A percentile compares a stretch with the other conserved stretches of the same genome.
These are phyloP conservation scores for Philopotamus ludificatus DNA, from an alignment of 1,140 invertebrate species.

Conservation along the genomic window DNA sequence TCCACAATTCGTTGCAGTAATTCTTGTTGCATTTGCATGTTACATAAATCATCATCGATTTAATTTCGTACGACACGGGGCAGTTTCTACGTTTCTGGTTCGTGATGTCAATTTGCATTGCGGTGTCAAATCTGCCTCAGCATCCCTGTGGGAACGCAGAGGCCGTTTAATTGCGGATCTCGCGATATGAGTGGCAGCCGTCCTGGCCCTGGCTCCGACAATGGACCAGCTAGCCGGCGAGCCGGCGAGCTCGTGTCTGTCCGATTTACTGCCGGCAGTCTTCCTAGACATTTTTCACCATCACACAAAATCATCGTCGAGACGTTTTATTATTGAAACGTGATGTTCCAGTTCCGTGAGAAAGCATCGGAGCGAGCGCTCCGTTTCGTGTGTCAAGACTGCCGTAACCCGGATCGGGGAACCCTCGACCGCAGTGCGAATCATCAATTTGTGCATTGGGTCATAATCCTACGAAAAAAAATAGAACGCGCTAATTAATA, in stretches of 20 bases:
- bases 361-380: background rate
- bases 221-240: background rate
- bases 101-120: background rate
- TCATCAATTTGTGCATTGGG: too few relatives aligned
- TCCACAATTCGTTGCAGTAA: too few relatives aligned
- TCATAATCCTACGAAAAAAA: too few relatives aligned
- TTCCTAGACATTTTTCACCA: conserved; percentile 12
- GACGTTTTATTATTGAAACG: conserved; percentile 25
- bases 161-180: background rate
- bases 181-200: background rate
- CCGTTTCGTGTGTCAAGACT: background rate
- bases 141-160: background rate
- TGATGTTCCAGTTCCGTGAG: conserved; percentile 25
- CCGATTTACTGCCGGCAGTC: conserved; percentile 11
- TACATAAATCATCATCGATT: too few relatives aligned
- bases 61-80: too few relatives aligned
- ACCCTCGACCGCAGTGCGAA: too few relatives aligned
- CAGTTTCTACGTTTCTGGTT: too few relatives aligned
- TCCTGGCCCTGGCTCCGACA: background rate
- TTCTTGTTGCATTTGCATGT: too few relatives aligned
- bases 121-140: background rate
- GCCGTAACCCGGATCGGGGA: too few relatives aligned
- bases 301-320: background rate
- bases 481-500: too few relatives aligned
- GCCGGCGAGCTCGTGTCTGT: conserved; percentile 7